Conservation (phyloP, 2,113 vertebrate species). For the Falcunculus frontatus region DNA sequence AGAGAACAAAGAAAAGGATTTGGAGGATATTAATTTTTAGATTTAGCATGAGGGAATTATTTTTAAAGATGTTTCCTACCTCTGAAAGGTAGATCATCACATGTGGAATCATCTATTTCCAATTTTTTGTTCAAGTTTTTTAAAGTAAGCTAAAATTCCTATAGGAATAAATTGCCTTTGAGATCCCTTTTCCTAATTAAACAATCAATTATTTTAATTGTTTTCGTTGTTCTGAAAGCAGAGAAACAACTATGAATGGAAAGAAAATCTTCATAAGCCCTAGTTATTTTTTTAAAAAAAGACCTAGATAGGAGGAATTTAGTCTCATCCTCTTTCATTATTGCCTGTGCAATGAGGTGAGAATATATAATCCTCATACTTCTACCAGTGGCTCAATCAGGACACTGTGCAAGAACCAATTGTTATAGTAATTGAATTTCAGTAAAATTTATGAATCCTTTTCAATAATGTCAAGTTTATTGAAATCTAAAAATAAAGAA, state of each 20-base stretch:
- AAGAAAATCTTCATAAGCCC: background rate
- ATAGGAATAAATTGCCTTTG: background rate
- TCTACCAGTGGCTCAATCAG: background rate
- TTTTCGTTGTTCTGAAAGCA: background rate
- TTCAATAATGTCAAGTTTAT: conserved; percentile 25
- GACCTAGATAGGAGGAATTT: conserved; percentile 4
- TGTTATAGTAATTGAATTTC: background rate
- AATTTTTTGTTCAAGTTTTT: background rate
- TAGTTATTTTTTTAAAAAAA: conserved; percentile 31
- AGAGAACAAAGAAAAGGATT: background rate
- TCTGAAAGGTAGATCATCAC: background rate
- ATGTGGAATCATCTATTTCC: background rate
- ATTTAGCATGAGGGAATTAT: background rate
- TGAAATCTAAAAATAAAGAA: conserved; percentile 43
- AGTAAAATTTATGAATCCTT: background rate
- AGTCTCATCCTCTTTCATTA: conserved; percentile 52
- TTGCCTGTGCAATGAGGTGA: conserved; percentile 54
- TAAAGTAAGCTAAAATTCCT: background rate
- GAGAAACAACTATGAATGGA: background rate
- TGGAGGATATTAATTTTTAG: background rate
- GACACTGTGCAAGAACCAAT: conserved; percentile 12
- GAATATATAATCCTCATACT: conserved; percentile 46
- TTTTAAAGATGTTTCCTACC: background rate
- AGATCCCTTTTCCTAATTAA: background rate
- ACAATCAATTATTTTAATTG: background rate